Conservation (phyloP, 2,113 vertebrate genomes). For the Lampris megalopsis region DNA sequence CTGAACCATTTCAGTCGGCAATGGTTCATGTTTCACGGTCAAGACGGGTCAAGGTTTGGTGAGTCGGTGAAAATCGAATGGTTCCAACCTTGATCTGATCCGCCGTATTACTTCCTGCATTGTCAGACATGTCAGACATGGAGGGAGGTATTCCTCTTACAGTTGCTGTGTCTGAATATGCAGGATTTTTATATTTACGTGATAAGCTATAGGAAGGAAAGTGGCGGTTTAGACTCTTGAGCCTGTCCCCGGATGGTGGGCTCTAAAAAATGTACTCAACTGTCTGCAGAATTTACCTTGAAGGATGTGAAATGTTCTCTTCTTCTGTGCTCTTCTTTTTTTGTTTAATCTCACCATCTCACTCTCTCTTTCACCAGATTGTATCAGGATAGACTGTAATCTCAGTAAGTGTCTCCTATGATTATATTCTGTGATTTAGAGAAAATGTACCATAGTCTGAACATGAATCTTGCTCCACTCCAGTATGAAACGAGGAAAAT, state of each 20-base stretch:
- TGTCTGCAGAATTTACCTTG: conserved; percentile 92
- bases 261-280: conserved; percentile 79
- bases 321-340: conserved; percentile 84
- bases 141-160: conserved; percentile 38
- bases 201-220: conserved; percentile 67
- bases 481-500: conserved; percentile 35
- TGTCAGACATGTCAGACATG: conserved; percentile 42
- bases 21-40: conserved; percentile 20
- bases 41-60: conserved; percentile 26
- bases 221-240: conserved; percentile 85
- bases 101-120: conserved; percentile 42
- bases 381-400: conserved; percentile 98
- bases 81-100: conserved; percentile 46
- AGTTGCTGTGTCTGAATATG: background rate
- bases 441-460: conserved; percentile 56
- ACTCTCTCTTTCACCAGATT: conserved; percentile 93
- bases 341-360: conserved; percentile 87
- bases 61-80: conserved; percentile 38
- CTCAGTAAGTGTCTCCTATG: conserved; percentile 92
- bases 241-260: conserved; percentile 94
- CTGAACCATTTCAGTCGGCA: conserved; percentile 14
- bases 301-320: conserved; percentile 93
- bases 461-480: conserved; percentile 36
- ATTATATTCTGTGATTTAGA: conserved; percentile 73
- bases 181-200: conserved; percentile 9